Base-by-base conservation (phyloP, 2,888 invertebrate species). In the Physocephala rufipes region DNA sequence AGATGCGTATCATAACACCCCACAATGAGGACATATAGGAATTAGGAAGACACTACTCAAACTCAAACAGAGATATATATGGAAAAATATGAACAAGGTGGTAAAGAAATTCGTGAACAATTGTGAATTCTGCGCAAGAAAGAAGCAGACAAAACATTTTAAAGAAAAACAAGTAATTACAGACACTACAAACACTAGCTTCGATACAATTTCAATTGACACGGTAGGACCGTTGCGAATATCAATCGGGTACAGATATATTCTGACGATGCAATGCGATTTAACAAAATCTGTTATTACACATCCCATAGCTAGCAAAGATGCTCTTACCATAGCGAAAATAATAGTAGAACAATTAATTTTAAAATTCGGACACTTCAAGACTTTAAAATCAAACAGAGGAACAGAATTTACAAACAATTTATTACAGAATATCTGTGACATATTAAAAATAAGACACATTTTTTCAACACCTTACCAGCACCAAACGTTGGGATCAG, bases 1-100 rank as follows among this genome's bases (percentile, higher is more conserved):
- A 68, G 21, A 69, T 43, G 55, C 71, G 68, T 73, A 21, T 30
- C 71, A 74, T 55, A 55, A 65, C 12, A n/a, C 64, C 59, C 70
- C 71, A 26, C 63, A 63, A 49, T 70, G 71, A 55, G 69, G 71
- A 71, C 72, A 76, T 49, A 66, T 64, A 53, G 70, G 70, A 43
- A 47, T 71, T 1, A 67, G 67, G 62, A 71, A 65, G 49, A 73
- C 68, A 0, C 45, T 64, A 2, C 13, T 28, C n/a, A 72, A 73
- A 65, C 53, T 71, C n/a, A 74, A 70, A 59, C 73, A 74, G 67
- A 36, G 53, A 61, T 73, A 36, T 9, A 36, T 36, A 45, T 74
- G 71, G 72, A 73, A 68, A 55, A 73, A 72, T 67, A 67, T 73
- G 69, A 65, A 45, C 9, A 70, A 72, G 55, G 71, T 75, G 72